Evolutionary conservation across 1,140 invertebrate genomes (phyloP).

Genomic region (Ridgeia piscesae): DNA sequence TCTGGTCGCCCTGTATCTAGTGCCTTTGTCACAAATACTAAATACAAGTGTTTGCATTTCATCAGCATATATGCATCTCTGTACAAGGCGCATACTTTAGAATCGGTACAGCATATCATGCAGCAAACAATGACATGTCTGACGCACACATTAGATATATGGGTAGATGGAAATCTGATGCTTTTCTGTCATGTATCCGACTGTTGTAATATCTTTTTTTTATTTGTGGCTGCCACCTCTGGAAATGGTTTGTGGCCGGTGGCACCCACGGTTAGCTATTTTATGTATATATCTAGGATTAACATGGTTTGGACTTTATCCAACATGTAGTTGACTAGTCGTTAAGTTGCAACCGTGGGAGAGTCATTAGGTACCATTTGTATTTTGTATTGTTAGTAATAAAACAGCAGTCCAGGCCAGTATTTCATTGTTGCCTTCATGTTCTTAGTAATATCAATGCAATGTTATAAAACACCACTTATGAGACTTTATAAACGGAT

Average conservation of each 20-base stretch:
- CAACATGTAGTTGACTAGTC: not conserved
- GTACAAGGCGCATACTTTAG: not conserved
- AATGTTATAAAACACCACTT: no score
- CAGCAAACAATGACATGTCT: not conserved
- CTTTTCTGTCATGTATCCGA: not conserved
- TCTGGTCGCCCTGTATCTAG: no score
- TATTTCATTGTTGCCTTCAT: no score
- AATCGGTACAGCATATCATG: not conserved
- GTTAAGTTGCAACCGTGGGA: not conserved
- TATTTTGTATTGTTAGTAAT: not conserved
- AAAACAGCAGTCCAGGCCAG: not conserved
- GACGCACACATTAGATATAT: not conserved
- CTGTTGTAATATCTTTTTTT: not conserved
- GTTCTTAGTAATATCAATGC: no score
- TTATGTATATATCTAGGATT: not conserved
- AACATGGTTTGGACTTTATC: not conserved
- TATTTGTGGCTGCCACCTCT: not conserved
- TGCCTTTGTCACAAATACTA: not conserved
- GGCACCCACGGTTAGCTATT: not conserved
- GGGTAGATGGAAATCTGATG: not conserved
- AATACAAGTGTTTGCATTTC: not conserved
- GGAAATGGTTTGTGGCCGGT: not conserved
- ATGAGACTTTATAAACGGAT: no score
- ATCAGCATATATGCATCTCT: not conserved
- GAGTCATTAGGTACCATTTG: not conserved